Percentiles rank a stretch among this genome's conserved stretches.
phyloP scores from a whole-genome alignment of 2,888 invertebrate genomes.

The Eledona agricola region DNA sequence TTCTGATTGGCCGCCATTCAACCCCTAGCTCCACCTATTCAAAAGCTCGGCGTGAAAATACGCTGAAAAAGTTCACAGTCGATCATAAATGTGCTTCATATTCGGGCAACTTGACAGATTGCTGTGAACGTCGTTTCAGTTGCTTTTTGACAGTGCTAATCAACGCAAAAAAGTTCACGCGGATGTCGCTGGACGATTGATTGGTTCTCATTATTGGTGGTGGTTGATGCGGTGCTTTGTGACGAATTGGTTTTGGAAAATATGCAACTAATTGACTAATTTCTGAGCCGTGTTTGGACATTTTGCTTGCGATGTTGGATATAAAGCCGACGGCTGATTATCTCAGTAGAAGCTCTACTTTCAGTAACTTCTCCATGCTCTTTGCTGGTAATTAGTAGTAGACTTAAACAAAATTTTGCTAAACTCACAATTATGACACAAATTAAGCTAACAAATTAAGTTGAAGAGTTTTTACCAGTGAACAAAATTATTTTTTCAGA shows the following conservation, averaged over 20 bases:
- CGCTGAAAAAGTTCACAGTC: constrained; percentile 57
- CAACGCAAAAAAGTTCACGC: constrained; percentile 32
- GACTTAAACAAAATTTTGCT: not conserved
- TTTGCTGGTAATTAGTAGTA: constrained; percentile 79
- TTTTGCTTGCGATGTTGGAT: constrained; percentile 77
- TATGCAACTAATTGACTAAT: constrained; percentile 9
- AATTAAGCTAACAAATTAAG: constrained; percentile 1
- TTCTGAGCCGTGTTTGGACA: constrained; percentile 12
- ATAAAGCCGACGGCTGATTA: constrained; percentile 92
- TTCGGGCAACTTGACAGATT: constrained; percentile 54
- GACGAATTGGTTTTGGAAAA: constrained; percentile 26
- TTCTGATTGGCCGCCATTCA: constrained; percentile 57
- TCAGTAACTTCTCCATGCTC: constrained; percentile 95
- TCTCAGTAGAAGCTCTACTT: constrained; percentile 88
- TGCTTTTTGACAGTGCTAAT: constrained; percentile 43
- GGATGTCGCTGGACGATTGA: constrained; percentile 30
- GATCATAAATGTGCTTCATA: constrained; percentile 59
- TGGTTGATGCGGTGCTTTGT: constrained; percentile 31
- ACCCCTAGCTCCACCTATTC: constrained; percentile 54
- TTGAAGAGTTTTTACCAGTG: too few species aligned
- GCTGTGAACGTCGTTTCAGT: constrained; percentile 32
- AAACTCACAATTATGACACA: not conserved
- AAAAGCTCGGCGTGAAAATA: constrained; percentile 50
- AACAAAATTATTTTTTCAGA: constrained; percentile 76
- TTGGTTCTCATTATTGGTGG: constrained; percentile 6